These are phyloP conservation scores for Neoniphon sammara DNA, from an alignment of 2,797 vertebrate species.

Conservation along the genomic window DNA sequence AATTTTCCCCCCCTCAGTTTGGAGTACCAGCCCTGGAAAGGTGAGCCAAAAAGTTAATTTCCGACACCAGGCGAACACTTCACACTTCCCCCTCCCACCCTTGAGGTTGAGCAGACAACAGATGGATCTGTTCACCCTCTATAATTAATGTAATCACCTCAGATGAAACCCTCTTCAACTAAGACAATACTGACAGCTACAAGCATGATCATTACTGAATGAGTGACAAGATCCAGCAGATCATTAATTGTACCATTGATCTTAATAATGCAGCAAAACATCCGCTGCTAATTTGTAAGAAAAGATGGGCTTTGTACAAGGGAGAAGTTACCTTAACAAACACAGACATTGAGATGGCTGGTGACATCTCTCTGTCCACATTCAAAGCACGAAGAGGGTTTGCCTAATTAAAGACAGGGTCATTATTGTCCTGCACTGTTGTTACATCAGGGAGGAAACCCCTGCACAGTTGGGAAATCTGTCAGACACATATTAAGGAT, in stretches of 20 bases:
- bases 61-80: no score
- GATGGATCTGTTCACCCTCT: conserved; percentile 1
- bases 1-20: no score
- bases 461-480: conserved; percentile 44
- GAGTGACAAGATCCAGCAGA: conserved; percentile 64
- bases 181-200: conserved; percentile 33
- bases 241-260: conserved; percentile 49
- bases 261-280: conserved; percentile 57
- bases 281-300: conserved; percentile 58
- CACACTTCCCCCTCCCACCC: not conserved
- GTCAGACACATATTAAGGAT: conserved; percentile 10
- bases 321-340: conserved; percentile 53
- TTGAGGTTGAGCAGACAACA: not conserved
- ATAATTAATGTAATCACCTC: conserved; percentile 31
- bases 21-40: no score
- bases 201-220: conserved; percentile 52
- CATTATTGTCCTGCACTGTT: conserved; percentile 42
- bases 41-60: no score
- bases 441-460: conserved; percentile 41
- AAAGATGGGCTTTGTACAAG: conserved; percentile 46
- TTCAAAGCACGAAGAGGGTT: conserved; percentile 38
- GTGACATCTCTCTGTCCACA: conserved; percentile 46
- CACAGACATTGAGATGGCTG: conserved; percentile 27
- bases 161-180: conserved; percentile 37
- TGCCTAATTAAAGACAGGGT: conserved; percentile 47